phyloP scores from a whole-genome alignment of 2,888 invertebrate genomes.

The Nowickia ferox region DNA sequence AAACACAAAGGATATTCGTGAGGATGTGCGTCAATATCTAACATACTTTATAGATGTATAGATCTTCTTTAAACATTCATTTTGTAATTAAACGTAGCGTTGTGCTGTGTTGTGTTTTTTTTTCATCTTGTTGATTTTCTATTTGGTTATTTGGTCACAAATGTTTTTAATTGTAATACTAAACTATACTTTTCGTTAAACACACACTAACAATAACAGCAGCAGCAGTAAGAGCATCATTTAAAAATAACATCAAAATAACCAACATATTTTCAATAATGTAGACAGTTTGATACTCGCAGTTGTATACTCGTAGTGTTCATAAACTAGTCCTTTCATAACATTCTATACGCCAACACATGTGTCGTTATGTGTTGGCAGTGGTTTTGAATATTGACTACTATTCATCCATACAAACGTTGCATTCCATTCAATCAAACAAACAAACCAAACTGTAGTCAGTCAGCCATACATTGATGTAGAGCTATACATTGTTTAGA shows the following conservation, averaged over 20 bases:
- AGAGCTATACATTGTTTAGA: background rate
- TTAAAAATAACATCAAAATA: constrained; percentile 57
- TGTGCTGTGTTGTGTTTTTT: background rate
- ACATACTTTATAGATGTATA: constrained; percentile 58
- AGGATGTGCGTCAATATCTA: background rate
- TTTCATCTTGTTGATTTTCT: constrained; percentile 20
- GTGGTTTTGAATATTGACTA: constrained; percentile 58
- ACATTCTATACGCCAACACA: background rate
- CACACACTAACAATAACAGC: constrained; percentile 31
- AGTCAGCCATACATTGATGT: constrained; percentile 22
- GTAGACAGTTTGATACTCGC: constrained; percentile 19
- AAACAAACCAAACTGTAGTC: constrained; percentile 27
- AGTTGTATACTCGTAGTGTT: constrained; percentile 25
- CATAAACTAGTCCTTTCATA: constrained; percentile 38
- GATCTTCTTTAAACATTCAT: constrained; percentile 53
- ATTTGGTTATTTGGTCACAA: constrained; percentile 67
- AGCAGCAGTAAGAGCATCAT: constrained; percentile 43
- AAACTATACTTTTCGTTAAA: constrained; percentile 70
- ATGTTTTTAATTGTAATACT: constrained; percentile 76
- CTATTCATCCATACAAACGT: constrained; percentile 26
- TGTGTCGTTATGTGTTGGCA: constrained; percentile 12
- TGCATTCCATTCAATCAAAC: constrained; percentile 44
- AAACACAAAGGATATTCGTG: constrained; percentile 24
- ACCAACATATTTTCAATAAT: constrained; percentile 64
- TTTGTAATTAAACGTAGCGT: constrained; percentile 65